Percentiles rank a stretch among this genome's conserved stretches.
Evolutionary conservation across 2,888 invertebrate species (phyloP).

Genomic region (Drosophila meridionalis): DNA sequence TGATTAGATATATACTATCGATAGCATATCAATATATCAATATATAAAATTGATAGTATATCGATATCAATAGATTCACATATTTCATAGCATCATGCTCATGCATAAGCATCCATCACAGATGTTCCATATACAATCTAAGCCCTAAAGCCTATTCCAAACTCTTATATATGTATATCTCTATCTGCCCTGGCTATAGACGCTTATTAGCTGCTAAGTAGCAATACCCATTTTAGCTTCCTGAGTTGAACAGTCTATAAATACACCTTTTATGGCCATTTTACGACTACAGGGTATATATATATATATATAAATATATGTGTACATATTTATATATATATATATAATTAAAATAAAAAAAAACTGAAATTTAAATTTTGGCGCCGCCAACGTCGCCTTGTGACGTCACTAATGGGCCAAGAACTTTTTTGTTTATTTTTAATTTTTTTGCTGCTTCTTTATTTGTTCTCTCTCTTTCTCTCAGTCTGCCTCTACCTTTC

Average conservation of each 20-base stretch:
- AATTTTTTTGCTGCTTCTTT: conserved; percentile 6
- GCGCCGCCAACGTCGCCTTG: conserved; percentile 31
- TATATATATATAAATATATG: conserved; percentile 7
- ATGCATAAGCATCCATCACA: no score
- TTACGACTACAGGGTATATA: conserved; percentile 22
- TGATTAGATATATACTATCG: no score
- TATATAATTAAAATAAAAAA: conserved; percentile 11
- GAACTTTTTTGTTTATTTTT: conserved; percentile 22
- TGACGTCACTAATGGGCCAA: conserved; percentile 57
- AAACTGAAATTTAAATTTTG: conserved; percentile 37
- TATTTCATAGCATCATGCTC: not conserved
- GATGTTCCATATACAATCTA: not conserved
- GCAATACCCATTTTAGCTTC: not conserved
- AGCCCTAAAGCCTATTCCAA: not conserved
- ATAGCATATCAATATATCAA: no score
- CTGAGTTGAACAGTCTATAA: not conserved
- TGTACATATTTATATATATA: conserved; percentile 1
- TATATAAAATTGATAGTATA: no score
- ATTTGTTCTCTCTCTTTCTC: conserved; percentile 3
- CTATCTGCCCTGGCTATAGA: not conserved
- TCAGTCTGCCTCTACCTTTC: not conserved
- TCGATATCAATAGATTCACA: no score
- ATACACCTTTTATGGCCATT: not conserved
- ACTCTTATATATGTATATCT: not conserved
- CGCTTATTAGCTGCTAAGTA: not conserved